phyloP scores from a whole-genome alignment of 2,113 vertebrate species.

The Saccopteryx leptura region DNA sequence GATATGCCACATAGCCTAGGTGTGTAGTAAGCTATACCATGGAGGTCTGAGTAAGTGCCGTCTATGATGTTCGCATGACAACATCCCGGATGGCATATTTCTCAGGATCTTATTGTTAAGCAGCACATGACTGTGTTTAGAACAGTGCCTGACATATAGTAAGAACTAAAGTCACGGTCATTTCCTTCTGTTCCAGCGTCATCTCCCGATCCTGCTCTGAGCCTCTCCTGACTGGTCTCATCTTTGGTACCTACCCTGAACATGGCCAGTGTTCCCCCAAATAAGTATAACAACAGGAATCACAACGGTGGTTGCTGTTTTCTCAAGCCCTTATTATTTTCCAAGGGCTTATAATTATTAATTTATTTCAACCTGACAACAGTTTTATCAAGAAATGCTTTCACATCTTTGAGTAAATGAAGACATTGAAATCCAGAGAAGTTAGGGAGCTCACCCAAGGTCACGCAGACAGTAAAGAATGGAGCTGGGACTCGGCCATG shows the following conservation, averaged over 20 bases:
- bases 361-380: background rate
- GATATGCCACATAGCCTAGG: background rate
- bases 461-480: background rate
- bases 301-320: background rate
- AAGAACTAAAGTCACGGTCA: background rate
- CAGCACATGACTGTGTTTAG: background rate
- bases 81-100: background rate
- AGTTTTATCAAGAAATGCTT: background rate
- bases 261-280: background rate
- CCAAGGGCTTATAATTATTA: background rate
- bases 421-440: background rate
- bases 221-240: background rate
- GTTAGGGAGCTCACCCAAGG: background rate
- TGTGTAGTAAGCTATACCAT: no score
- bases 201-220: background rate
- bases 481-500: background rate
- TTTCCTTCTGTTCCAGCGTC: background rate
- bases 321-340: background rate
- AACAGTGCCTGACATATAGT: background rate
- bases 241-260: background rate
- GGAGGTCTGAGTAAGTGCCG: background rate
- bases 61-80: background rate
- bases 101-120: background rate
- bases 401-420: conserved; percentile 22
- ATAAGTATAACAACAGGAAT: background rate